Evolutionary conservation across 2,797 vertebrate species (phyloP).

Genomic region (Sternarchorhynchus goeldii): DNA sequence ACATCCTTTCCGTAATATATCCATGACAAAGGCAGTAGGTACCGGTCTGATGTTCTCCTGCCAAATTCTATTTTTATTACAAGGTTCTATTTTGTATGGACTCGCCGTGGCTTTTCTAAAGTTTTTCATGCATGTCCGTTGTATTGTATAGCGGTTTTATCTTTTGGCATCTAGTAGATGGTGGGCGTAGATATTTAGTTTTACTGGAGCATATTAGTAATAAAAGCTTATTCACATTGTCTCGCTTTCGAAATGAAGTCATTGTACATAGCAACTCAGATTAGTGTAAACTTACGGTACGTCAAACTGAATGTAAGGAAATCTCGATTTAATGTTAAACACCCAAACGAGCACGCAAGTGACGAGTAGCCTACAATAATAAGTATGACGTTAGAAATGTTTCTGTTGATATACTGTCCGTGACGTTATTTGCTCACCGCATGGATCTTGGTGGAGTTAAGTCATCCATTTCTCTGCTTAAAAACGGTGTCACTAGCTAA

Average conservation of each 20-base stretch:
- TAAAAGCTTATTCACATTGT: background rate
- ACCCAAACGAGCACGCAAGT: background rate
- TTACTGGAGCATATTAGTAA: background rate
- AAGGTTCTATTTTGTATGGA: conserved; percentile 44
- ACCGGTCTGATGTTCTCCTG: conserved; percentile 23
- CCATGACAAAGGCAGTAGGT: conserved; percentile 12
- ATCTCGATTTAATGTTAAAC: background rate
- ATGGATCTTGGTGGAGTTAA: conserved; percentile 29
- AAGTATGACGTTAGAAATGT: conserved; percentile 28
- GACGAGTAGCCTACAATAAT: background rate
- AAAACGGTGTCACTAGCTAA: conserved; percentile 1
- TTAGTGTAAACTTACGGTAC: background rate
- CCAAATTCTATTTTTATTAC: conserved; percentile 56
- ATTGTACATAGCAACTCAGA: background rate
- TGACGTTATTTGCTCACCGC: conserved; percentile 27
- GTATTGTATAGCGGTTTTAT: background rate
- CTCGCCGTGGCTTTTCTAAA: conserved; percentile 4
- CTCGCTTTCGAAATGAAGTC: background rate
- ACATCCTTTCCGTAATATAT: background rate
- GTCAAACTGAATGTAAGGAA: background rate
- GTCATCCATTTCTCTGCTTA: conserved; percentile 4
- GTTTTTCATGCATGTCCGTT: conserved; percentile 10
- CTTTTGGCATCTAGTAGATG: background rate
- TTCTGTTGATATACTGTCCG: conserved; percentile 20
- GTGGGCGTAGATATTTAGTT: background rate